Percentiles rank a stretch among this genome's conserved stretches.
Evolutionary conservation across 2,113 vertebrate species (phyloP).

Genomic region (Ahaetulla prasina): DNA sequence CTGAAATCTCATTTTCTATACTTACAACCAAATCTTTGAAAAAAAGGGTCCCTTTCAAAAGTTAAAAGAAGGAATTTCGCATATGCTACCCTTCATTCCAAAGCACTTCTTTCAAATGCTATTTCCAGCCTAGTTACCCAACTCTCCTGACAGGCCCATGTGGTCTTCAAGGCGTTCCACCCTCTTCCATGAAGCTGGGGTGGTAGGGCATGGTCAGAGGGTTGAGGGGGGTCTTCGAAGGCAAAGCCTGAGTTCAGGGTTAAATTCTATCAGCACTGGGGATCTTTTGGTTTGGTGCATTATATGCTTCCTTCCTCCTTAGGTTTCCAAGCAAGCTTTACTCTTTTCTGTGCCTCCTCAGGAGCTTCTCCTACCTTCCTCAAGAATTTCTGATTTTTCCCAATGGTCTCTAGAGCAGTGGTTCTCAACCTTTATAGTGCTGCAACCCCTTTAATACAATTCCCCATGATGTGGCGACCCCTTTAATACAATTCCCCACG

Average conservation of each 20-base stretch:
- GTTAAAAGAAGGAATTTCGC: background rate
- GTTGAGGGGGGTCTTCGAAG: background rate
- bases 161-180: background rate
- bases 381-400: background rate
- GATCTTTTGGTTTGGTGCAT: background rate
- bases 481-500: no score
- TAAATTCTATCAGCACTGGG: background rate
- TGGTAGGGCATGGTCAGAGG: background rate
- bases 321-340: background rate
- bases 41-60: background rate
- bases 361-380: background rate
- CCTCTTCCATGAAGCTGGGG: background rate
- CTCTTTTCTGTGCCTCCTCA: background rate
- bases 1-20: conserved; percentile 57
- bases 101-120: background rate
- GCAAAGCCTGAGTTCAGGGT: background rate
- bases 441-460: no score
- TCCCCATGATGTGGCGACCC: no score
- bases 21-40: conserved; percentile 41
- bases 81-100: background rate
- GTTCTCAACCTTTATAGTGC: no score
- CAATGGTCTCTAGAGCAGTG: background rate
- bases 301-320: background rate
- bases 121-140: background rate
- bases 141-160: background rate